A percentile compares a stretch with the other conserved stretches of the same genome.
These are phyloP conservation scores for Drosophila nebulosa DNA, from an alignment of 1,140 invertebrate species.

Conservation along the genomic window DNA sequence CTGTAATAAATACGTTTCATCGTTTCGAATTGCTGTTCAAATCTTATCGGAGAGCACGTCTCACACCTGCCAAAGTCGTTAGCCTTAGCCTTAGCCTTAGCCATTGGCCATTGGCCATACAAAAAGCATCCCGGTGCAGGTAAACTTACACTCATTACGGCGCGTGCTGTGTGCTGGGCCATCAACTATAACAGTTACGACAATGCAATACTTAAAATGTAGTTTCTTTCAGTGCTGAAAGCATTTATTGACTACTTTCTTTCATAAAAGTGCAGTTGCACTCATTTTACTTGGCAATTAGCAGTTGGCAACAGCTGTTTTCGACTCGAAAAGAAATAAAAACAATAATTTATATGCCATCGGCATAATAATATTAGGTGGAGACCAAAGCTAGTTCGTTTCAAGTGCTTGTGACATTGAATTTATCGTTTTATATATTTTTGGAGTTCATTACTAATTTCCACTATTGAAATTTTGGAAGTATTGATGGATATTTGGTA, in stretches of 20 bases:
- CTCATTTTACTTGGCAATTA: neutral
- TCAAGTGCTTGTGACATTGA: slow-evolving; percentile 36
- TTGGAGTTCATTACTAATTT: neutral
- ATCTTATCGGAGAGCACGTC: slow-evolving; percentile 51
- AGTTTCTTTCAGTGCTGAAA: too few species aligned
- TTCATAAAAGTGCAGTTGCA: slow-evolving; percentile 1
- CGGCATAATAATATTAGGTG: neutral
- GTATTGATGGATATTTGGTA: neutral
- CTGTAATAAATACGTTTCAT: slow-evolving; percentile 43
- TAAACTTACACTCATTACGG: slow-evolving; percentile 29
- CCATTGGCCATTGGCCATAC: neutral
- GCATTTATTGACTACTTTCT: neutral
- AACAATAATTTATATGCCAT: neutral
- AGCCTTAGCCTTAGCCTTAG: too few species aligned
- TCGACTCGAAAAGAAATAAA: neutral
- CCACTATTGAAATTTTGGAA: neutral
- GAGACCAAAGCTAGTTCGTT: neutral
- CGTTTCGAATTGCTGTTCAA: slow-evolving; percentile 34
- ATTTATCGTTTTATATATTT: slow-evolving; percentile 19
- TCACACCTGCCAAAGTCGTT: slow-evolving; percentile 43
- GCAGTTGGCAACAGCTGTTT: neutral
- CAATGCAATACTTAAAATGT: neutral
- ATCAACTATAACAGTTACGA: slow-evolving; percentile 5
- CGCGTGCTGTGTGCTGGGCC: slow-evolving; percentile 7
- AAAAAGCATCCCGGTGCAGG: slow-evolving; percentile 38